Conservation (phyloP, 2,797 vertebrate genomes). For the Hypotaenidia philippensis region DNA sequence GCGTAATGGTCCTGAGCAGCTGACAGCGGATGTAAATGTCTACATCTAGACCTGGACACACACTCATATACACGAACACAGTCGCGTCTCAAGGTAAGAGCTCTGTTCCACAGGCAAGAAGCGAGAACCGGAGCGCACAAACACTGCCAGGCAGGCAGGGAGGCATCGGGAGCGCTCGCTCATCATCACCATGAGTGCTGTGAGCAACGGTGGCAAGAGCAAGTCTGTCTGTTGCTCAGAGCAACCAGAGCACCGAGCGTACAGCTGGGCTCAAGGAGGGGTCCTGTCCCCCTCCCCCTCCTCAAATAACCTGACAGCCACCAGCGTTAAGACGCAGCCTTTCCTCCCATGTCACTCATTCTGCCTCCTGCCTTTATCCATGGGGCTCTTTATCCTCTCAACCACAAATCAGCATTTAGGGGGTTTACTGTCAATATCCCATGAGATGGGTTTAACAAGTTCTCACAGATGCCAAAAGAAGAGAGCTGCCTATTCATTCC, state of each 20-base stretch:
- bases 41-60: not conserved
- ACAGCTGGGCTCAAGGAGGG: not conserved
- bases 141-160: rapidly evolving
- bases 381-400: not conserved
- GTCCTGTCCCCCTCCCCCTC: not conserved
- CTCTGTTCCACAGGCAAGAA: not conserved
- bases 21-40: not conserved
- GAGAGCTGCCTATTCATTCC: not conserved
- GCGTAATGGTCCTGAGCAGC: rapidly evolving
- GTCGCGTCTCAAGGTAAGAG: not conserved
- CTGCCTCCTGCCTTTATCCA: not conserved
- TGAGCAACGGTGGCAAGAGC: not conserved
- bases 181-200: rapidly evolving
- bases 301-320: not conserved
- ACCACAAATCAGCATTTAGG: not conserved
- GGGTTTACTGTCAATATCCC: not conserved
- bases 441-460: not conserved
- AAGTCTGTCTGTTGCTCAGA: not conserved
- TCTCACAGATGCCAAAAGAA: not conserved
- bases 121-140: not conserved
- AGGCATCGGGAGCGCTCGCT: not conserved
- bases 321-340: rapidly evolving
- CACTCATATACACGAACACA: not conserved
- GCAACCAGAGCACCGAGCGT: not conserved
- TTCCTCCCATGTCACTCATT: not conserved